Base-by-base conservation (phyloP, 2,113 vertebrate species). In the Dendrocopos noguchii region DNA sequence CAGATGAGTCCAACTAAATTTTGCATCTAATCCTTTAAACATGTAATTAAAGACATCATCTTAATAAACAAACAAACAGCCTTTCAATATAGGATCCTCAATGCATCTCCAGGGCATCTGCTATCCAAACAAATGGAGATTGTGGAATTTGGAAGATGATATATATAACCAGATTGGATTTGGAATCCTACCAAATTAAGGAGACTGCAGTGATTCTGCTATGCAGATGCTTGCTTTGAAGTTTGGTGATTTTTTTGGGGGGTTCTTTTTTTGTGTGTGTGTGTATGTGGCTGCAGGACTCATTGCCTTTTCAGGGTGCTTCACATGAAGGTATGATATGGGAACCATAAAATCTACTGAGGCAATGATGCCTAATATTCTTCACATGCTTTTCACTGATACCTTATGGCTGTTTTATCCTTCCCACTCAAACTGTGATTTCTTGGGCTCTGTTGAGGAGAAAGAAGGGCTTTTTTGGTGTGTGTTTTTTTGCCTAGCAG, bases 201-300 rank as follows among this genome's bases (percentile, higher is more conserved):
- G 63, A 88, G 72, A 94, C 91, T 93, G 91, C 46, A 93, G 68
- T 82, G 75, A 97, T 88, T 96, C 96, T 97, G 97, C 89, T 89
- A 94, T 93, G 86, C 97, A 97, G 95, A 97, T 97, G 95, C 92
- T 91, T 93, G 70, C 96, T 97, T 97, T 97, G 95, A 97, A 96
- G 96, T 96, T 88, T 80, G 27, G n/a, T 21, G 19, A 10, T 68
- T 68, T 60, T 65, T 83, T 72, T 68, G 66, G 87, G 29, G 21
- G 21, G 19, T 31, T 50, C 36, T 52, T 57, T 78, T 93, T 86
- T 68, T 22, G 47, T 46, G 15, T 46, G 46, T 47, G 46, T 47
- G 46, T 47, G 22, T 50, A 22, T 50, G 87, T 91, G 81, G 83
- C 83, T 96, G 36, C 81, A 93, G 65, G 84, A 92, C 93, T 89